These are phyloP conservation scores for Bombus affinis DNA, from an alignment of 1,140 invertebrate species.

Conservation along the genomic window DNA sequence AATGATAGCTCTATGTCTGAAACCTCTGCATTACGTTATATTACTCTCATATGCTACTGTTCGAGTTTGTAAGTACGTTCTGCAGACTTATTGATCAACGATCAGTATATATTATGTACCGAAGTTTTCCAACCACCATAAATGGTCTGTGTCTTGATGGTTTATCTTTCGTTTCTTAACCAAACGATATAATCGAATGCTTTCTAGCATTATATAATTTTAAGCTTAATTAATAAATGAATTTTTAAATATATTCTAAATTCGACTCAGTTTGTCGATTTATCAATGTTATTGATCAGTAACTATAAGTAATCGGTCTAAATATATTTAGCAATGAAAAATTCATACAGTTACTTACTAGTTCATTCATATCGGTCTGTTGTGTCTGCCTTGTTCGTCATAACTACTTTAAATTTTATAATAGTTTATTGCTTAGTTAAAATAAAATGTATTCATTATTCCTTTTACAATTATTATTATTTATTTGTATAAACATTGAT, in stretches of 20 bases:
- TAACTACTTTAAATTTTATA: background rate
- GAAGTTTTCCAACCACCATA: constrained; percentile 24
- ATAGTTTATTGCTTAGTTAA: background rate
- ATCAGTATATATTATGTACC: constrained; percentile 60
- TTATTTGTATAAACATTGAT: background rate
- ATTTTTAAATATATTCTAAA: background rate
- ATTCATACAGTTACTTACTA: background rate
- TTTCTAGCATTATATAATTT: background rate
- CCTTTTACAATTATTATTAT: background rate
- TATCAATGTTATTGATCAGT: background rate
- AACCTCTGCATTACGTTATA: background rate
- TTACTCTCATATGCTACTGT: constrained; percentile 31
- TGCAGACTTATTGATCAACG: constrained; percentile 69
- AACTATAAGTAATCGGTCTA: background rate
- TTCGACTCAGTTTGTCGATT: background rate
- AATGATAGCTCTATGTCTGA: background rate
- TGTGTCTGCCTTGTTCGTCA: no score
- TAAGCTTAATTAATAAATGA: background rate
- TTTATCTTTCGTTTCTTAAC: background rate
- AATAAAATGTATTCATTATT: background rate
- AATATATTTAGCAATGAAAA: background rate
- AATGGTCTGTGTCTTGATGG: background rate
- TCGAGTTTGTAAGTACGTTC: background rate
- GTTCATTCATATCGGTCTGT: no score
- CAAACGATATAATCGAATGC: constrained; percentile 19